Conservation (phyloP, 2,888 invertebrate species). For the Acronicta leporina region DNA sequence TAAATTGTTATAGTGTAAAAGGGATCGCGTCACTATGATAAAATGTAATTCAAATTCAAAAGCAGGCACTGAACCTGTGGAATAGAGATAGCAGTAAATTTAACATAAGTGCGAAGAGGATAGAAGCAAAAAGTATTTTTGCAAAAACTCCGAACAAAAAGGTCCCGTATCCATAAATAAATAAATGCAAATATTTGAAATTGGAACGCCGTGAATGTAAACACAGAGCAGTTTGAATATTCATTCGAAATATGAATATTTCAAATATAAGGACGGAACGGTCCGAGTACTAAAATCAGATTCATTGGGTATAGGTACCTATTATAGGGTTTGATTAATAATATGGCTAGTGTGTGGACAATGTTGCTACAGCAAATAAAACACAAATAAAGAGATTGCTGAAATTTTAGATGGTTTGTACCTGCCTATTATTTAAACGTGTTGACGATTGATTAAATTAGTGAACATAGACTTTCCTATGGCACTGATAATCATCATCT, state of each 20-base stretch:
- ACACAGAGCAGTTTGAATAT: constrained; percentile 87
- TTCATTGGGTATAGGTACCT: constrained; percentile 74
- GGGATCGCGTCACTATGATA: constrained; percentile 11
- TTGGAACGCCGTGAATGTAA: constrained; percentile 88
- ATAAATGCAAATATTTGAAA: constrained; percentile 88
- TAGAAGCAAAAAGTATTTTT: constrained; percentile 36
- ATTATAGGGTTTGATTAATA: constrained; percentile 20
- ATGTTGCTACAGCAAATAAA: constrained; percentile 1
- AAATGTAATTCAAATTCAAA: constrained; percentile 32
- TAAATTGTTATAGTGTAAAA: constrained; percentile 10
- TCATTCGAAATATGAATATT: constrained; percentile 88
- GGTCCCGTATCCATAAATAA: constrained; percentile 81
- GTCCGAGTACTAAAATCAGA: constrained; percentile 78
- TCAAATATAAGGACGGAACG: constrained; percentile 71
- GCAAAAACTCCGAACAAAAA: constrained; percentile 74
- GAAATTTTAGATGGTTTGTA: background rate
- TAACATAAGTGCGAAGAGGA: constrained; percentile 30
- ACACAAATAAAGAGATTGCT: background rate
- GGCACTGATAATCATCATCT: too few relatives aligned
- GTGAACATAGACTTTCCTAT: too few relatives aligned
- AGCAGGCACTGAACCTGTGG: constrained; percentile 10
- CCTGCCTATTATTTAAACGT: background rate
- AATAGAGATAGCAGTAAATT: constrained; percentile 36
- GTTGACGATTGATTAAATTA: too few relatives aligned
- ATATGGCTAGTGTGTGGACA: constrained; percentile 7